Conservation (phyloP, 2,113 vertebrate species). For the Nothoprocta perdicaria region DNA sequence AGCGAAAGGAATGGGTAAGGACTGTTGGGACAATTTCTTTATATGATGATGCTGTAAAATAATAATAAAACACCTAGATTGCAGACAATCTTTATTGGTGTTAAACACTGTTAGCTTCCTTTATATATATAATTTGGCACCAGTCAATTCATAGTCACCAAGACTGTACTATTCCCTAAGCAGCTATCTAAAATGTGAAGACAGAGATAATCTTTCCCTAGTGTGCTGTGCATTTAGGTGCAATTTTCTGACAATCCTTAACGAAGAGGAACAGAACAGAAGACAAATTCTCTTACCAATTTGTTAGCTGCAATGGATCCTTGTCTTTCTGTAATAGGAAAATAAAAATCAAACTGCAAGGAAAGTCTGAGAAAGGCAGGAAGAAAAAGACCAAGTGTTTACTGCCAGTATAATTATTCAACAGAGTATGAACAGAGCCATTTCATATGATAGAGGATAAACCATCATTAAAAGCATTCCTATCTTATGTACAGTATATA, state of each 20-base stretch:
- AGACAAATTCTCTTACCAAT: background rate
- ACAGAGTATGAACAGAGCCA: background rate
- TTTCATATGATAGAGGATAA: background rate
- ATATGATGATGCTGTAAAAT: background rate
- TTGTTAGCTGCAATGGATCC: background rate
- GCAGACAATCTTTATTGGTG: background rate
- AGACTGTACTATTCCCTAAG: background rate
- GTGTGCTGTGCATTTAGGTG: background rate
- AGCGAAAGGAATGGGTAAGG: background rate
- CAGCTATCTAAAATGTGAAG: background rate
- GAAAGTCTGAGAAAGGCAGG: background rate
- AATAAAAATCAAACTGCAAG: background rate
- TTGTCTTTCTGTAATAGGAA: background rate
- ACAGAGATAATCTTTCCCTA: background rate
- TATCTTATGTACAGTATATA: background rate
- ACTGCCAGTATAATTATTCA: background rate
- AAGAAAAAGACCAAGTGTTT: background rate
- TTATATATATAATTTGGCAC: accelerated
- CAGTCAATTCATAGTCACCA: background rate
- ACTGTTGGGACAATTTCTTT: background rate
- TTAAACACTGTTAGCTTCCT: background rate
- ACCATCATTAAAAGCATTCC: background rate
- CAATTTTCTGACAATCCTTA: background rate
- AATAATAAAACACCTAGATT: background rate
- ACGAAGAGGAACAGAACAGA: background rate